A percentile compares a stretch with the other conserved stretches of the same genome.
phyloP scores from a whole-genome alignment of 2,797 vertebrate genomes.

The Onychomys arenicola region DNA sequence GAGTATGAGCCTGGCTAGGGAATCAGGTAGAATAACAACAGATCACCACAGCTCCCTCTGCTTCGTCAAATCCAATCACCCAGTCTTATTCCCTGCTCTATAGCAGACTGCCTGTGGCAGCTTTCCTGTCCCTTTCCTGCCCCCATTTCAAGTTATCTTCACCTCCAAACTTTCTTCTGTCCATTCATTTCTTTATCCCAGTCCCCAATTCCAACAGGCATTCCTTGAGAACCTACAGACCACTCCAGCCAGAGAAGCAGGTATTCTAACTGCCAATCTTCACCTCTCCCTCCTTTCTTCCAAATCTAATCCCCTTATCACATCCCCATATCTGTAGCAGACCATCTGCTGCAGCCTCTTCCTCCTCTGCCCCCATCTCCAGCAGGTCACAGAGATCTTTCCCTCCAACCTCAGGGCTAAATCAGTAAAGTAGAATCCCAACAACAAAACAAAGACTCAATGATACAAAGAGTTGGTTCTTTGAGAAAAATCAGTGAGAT shows the following conservation, averaged over 20 bases:
- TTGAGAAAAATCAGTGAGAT: neutral
- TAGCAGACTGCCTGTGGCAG: neutral
- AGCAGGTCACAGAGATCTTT: neutral
- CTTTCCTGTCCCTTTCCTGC: neutral
- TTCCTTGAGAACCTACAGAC: neutral
- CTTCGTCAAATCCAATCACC: neutral
- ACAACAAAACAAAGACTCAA: neutral
- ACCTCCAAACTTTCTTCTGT: neutral
- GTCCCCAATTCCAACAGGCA: no score
- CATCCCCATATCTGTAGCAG: neutral
- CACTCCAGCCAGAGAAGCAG: no score
- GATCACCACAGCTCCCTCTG: neutral
- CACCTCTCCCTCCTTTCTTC: neutral
- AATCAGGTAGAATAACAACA: neutral
- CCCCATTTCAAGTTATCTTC: neutral
- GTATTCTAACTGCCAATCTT: rapidly evolving
- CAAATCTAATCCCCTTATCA: neutral
- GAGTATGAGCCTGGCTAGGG: neutral
- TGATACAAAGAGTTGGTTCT: neutral
- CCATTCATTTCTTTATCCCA: neutral
- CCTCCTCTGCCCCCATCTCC: no score
- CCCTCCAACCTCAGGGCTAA: neutral
- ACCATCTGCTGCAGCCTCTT: no score
- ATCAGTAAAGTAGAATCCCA: neutral
- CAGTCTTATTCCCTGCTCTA: neutral